Conservation (phyloP, 1,140 invertebrate species). For the Eueides isabella region DNA sequence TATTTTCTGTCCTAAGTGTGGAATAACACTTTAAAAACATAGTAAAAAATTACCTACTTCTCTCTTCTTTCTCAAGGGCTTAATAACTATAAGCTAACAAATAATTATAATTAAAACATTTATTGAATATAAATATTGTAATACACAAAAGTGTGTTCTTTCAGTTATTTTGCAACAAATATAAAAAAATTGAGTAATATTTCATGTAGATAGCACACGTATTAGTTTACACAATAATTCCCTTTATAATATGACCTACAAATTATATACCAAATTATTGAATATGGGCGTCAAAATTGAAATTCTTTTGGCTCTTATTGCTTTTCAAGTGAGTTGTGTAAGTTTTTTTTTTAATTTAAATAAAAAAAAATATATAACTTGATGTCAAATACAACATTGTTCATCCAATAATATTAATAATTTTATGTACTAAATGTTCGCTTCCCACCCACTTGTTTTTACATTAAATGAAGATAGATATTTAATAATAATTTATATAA, state of each 20-base stretch:
- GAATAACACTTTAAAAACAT: too few species aligned
- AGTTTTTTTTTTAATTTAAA: background rate
- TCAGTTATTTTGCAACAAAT: background rate
- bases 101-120: background rate
- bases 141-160: background rate
- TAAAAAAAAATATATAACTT: too few species aligned
- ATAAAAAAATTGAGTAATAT: background rate
- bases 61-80: too few species aligned
- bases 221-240: background rate
- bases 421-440: too few species aligned
- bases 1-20: too few species aligned
- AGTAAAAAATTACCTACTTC: too few species aligned
- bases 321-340: background rate
- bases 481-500: too few species aligned
- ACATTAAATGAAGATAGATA: too few species aligned
- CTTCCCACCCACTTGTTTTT: too few species aligned
- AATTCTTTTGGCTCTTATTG: background rate
- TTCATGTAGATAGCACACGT: background rate
- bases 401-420: too few species aligned
- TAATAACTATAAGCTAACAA: too few species aligned
- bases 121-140: background rate
- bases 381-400: too few species aligned
- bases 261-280: background rate
- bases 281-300: background rate
- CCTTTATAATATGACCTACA: constrained; percentile 9